Conservation (phyloP, 1,140 invertebrate species). For the Nebria ingens region DNA sequence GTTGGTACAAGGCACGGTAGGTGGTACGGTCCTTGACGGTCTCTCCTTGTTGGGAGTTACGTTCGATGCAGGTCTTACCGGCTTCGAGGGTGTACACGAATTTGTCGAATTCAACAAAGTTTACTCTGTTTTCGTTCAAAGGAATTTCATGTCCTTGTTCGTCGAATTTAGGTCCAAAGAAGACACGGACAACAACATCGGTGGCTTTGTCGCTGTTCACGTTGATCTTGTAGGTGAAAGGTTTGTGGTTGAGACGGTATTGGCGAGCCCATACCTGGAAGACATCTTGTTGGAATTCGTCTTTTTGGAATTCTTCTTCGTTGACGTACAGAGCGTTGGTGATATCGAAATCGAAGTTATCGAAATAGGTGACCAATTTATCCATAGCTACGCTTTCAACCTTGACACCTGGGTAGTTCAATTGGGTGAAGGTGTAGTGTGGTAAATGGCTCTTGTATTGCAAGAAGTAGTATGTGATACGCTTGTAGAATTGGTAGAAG, state of each 20-base stretch:
- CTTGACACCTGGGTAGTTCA: slow-evolving; percentile 47
- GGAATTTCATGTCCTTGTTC: slow-evolving; percentile 38
- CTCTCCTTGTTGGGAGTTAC: slow-evolving; percentile 54
- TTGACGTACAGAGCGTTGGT: slow-evolving; percentile 47
- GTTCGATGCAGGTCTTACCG: slow-evolving; percentile 54
- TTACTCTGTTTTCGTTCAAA: slow-evolving; percentile 39
- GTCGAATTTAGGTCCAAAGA: slow-evolving; percentile 59
- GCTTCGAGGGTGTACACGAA: slow-evolving; percentile 50
- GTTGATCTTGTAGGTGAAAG: slow-evolving; percentile 49
- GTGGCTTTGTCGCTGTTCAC: slow-evolving; percentile 43
- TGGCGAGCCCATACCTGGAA: slow-evolving; percentile 37
- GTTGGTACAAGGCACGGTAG: slow-evolving; percentile 45
- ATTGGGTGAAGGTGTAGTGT: slow-evolving; percentile 48
- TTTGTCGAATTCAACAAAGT: slow-evolving; percentile 59
- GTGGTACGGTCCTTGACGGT: slow-evolving; percentile 50
- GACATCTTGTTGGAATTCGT: slow-evolving; percentile 30
- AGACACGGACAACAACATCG: slow-evolving; percentile 49
- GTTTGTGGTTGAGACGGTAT: slow-evolving; percentile 46
- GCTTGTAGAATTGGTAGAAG: slow-evolving; percentile 51
- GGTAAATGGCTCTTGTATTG: slow-evolving; percentile 30
- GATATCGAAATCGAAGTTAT: slow-evolving; percentile 54
- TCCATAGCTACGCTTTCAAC: slow-evolving; percentile 50
- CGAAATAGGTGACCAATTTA: slow-evolving; percentile 59
- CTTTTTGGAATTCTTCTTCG: slow-evolving; percentile 33
- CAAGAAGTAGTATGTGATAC: slow-evolving; percentile 41